Evolutionary conservation across 2,888 invertebrate species (phyloP).

Genomic region (Sialis fuliginosa): DNA sequence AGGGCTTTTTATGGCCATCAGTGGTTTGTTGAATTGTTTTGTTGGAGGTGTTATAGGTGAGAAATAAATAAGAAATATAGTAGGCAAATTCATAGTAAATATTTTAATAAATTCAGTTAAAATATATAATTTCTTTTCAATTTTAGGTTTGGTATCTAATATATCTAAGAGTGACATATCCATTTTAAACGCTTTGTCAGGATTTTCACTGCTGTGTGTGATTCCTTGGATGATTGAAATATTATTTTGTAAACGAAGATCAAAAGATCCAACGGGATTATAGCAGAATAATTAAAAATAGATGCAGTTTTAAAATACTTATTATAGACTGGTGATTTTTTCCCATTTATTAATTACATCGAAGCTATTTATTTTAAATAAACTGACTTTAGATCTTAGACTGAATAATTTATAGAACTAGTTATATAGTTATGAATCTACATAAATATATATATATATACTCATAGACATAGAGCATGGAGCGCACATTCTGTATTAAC

Average conservation of each 20-base stretch:
- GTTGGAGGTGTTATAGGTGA: slow-evolving; percentile 51
- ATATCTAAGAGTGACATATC: slow-evolving; percentile 45
- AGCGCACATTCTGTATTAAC: no score
- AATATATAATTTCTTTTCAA: slow-evolving; percentile 10
- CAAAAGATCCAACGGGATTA: neutral
- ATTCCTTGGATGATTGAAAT: slow-evolving; percentile 50
- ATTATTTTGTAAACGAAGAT: slow-evolving; percentile 8
- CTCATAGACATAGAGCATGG: no score
- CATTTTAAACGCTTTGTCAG: slow-evolving; percentile 47
- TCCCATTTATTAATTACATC: no score
- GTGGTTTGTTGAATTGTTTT: slow-evolving; percentile 46
- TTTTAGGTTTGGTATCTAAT: slow-evolving; percentile 37
- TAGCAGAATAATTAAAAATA: no score
- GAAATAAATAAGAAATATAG: slow-evolving; percentile 8
- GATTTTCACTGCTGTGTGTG: slow-evolving; percentile 45
- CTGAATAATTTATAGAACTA: no score
- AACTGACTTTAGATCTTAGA: no score
- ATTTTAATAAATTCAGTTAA: slow-evolving; percentile 22
- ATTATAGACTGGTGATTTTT: no score
- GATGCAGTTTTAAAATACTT: no score
- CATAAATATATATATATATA: no score
- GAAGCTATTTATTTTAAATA: no score
- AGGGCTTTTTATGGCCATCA: slow-evolving; percentile 52
- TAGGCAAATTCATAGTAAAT: slow-evolving; percentile 14
- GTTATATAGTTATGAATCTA: no score